Conservation (phyloP, 2,888 invertebrate species). For the Cactoblastis cactorum region DNA sequence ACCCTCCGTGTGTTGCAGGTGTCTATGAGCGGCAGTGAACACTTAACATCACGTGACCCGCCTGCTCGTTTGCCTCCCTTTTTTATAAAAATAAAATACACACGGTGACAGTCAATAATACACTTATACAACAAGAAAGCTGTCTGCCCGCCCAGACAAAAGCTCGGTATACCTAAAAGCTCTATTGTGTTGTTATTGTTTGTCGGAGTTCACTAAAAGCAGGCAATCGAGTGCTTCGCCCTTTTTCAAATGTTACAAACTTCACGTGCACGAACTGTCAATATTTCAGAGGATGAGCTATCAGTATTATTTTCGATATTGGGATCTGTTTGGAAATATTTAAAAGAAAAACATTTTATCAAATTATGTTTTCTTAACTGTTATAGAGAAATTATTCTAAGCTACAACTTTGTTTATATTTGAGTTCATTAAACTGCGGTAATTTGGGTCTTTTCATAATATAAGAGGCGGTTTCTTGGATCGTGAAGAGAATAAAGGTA, state of each 20-base stretch:
- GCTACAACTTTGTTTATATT: conserved; percentile 19
- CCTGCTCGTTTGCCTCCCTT: too few species aligned
- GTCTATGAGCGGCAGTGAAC: too few species aligned
- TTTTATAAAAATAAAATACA: not conserved
- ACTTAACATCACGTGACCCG: too few species aligned
- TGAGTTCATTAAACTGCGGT: conserved; percentile 13
- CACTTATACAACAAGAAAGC: conserved; percentile 37
- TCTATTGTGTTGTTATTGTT: conserved; percentile 63
- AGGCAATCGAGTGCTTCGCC: conserved; percentile 46
- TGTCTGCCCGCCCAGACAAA: conserved; percentile 48
- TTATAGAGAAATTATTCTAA: conserved; percentile 24
- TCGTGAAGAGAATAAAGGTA: too few species aligned
- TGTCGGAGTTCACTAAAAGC: conserved; percentile 55
- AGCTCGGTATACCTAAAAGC: conserved; percentile 60
- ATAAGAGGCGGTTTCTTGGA: too few species aligned
- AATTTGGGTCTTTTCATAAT: too few species aligned
- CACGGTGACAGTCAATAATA: conserved; percentile 37
- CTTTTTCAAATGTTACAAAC: conserved; percentile 26
- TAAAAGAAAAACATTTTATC: not conserved
- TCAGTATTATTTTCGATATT: not conserved
- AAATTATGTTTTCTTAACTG: too few species aligned
- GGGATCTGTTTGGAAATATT: not conserved
- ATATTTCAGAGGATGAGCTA: conserved; percentile 3
- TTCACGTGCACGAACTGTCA: conserved; percentile 20
- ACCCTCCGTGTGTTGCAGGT: too few species aligned